Base-by-base conservation (phyloP, 2,113 vertebrate species). In the Lophotis ruficrista region DNA sequence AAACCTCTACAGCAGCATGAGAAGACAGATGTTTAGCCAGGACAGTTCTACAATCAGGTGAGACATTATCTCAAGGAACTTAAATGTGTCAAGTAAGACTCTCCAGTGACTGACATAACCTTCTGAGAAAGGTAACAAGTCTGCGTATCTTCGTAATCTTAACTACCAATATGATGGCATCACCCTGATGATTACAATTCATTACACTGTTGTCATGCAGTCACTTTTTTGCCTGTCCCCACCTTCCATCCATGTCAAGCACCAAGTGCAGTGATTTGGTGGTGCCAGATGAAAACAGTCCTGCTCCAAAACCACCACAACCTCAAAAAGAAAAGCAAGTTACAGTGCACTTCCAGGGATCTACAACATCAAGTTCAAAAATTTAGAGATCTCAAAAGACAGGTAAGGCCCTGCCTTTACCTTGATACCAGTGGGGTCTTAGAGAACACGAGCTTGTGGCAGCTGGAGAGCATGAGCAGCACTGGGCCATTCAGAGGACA, bases 361-460 rank as follows among this genome's bases (percentile, higher is more conserved):
- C 45, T 53, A 10, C 35, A 45, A 25, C 23, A 73, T 17, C 24
- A 48, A 11, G 19, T 25, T 57, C 14, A 53, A 90, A 94, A 51
- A 48, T 15, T 81, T 11, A 37, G 53, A 66, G 45, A 64, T 33
- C 28, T 85, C 54, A 65, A 35, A 54, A 81, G 62, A 60, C 13
- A 68, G 23, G 68, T 61, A 22, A 58, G 38, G 54, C 9, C 35
- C 71, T 69, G 9, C 54, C n/a, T 75, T 75, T 56, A 70, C 17
- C 18, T 35, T 1, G 0, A 0, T 45, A 89, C 7, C 33, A 27
- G 19, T 0, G 3, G 27, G 18, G 25, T 89, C 35, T 86, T 81
- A 24, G 25, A 56, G 23, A 16, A 14, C 38, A 23, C 2, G 12
- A 8, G 7, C 41, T 45, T 65, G 22, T 14, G 10, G 92, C 72